Evolutionary conservation across 2,888 invertebrate species (phyloP).

Genomic region (Caenorhabditis plicata): DNA sequence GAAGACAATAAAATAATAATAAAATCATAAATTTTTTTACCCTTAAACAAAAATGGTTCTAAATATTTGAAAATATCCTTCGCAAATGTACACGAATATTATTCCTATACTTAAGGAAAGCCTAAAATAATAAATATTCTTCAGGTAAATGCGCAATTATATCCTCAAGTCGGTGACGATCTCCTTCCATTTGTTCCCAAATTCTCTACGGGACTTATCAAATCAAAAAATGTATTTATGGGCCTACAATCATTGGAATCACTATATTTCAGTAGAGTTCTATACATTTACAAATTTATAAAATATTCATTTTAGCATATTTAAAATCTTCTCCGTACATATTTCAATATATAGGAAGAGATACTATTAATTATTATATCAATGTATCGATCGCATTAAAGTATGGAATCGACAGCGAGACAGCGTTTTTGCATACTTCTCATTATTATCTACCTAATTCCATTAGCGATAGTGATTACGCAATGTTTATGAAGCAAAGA

Average conservation of each 20-base stretch:
- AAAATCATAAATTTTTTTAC: no score
- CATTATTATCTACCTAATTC: slow-evolving; percentile 4
- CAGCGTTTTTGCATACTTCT: slow-evolving; percentile 1
- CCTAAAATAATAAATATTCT: neutral
- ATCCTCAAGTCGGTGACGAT: slow-evolving; percentile 23
- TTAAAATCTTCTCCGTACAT: slow-evolving; percentile 15
- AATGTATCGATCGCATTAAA: slow-evolving; percentile 12
- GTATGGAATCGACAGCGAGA: slow-evolving; percentile 8
- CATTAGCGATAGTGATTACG: slow-evolving; percentile 11
- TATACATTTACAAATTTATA: neutral
- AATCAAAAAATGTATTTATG: slow-evolving; percentile 6
- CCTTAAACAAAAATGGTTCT: no score
- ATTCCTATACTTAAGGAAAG: no score
- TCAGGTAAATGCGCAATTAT: slow-evolving; percentile 6
- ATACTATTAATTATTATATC: slow-evolving; percentile 22
- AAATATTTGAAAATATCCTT: no score
- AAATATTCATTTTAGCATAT: slow-evolving; percentile 18
- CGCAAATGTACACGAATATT: no score
- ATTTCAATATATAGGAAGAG: slow-evolving; percentile 12
- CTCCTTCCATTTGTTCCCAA: slow-evolving; percentile 9
- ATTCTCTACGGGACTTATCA: slow-evolving; percentile 1
- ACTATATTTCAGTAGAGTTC: slow-evolving; percentile 18
- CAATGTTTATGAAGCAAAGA: slow-evolving; percentile 10
- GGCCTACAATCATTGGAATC: slow-evolving; percentile 21
- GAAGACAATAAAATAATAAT: no score